phyloP scores from a whole-genome alignment of 2,113 vertebrate genomes.

The Channa argus region DNA sequence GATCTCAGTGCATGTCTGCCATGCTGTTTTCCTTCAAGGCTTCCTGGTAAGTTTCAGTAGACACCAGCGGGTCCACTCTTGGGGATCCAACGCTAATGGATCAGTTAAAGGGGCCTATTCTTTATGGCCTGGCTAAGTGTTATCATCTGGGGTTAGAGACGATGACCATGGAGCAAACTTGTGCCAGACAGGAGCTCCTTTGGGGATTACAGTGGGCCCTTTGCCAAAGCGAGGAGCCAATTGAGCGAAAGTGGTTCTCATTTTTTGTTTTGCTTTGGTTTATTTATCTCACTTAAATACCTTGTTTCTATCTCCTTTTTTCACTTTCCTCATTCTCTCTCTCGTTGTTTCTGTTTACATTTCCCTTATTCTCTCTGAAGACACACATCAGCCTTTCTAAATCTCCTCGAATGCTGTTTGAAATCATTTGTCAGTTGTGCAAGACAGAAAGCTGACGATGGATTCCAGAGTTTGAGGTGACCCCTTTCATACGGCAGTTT shows the following conservation, averaged over 20 bases:
- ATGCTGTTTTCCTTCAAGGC: slow-evolving; percentile 86
- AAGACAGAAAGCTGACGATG: slow-evolving; percentile 73
- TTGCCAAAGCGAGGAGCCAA: slow-evolving; percentile 52
- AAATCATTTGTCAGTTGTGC: slow-evolving; percentile 75
- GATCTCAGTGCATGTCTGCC: slow-evolving; percentile 84
- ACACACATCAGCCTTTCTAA: slow-evolving; percentile 57
- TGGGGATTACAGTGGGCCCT: slow-evolving; percentile 78
- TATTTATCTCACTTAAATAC: slow-evolving; percentile 61
- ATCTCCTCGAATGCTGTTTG: slow-evolving; percentile 60
- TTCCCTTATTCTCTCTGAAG: slow-evolving; percentile 21
- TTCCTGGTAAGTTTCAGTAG: slow-evolving; percentile 87
- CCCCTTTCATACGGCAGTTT: slow-evolving; percentile 71
- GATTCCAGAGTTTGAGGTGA: slow-evolving; percentile 78
- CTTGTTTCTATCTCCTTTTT: slow-evolving; percentile 23
- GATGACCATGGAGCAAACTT: slow-evolving; percentile 78
- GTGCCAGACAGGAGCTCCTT: slow-evolving; percentile 74
- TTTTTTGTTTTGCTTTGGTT: slow-evolving; percentile 64
- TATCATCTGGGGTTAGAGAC: slow-evolving; percentile 85
- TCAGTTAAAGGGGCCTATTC: slow-evolving; percentile 85
- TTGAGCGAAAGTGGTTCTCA: slow-evolving; percentile 62
- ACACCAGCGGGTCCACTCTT: slow-evolving; percentile 79
- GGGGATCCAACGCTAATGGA: slow-evolving; percentile 84
- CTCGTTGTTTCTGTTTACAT: slow-evolving; percentile 25
- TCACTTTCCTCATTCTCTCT: neutral
- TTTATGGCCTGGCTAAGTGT: slow-evolving; percentile 83